Conservation (phyloP, 30 jellyfish, hydroid and myxozoan genomes). For the Catostylus mosaicus region DNA sequence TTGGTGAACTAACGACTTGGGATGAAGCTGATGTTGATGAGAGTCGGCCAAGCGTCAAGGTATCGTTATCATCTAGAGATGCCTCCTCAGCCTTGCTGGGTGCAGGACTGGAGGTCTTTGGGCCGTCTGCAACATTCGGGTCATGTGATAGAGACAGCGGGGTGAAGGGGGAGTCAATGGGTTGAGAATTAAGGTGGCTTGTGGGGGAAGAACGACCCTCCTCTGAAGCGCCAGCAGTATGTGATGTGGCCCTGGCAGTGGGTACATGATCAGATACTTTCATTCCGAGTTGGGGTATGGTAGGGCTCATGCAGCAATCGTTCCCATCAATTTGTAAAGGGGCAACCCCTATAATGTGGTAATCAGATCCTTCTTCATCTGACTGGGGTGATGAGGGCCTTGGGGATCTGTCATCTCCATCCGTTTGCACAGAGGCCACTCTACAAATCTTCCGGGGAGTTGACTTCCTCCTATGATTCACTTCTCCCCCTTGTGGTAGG, state of each 20-base stretch:
- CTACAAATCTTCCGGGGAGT: neutral
- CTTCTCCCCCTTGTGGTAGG: neutral
- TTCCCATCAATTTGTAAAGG: neutral
- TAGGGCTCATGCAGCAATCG: neutral
- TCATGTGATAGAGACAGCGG: neutral
- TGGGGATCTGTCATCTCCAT: neutral
- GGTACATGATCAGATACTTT: neutral
- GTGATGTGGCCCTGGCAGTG: neutral
- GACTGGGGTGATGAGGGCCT: neutral
- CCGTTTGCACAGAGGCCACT: conserved; percentile 6
- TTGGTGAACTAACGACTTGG: too few relatives aligned
- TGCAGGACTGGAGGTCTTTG: neutral
- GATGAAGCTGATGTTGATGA: neutral
- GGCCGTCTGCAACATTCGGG: neutral
- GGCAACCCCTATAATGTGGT: neutral
- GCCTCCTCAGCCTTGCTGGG: neutral
- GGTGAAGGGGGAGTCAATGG: neutral
- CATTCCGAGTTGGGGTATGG: neutral
- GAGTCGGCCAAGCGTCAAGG: neutral
- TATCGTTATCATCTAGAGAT: neutral
- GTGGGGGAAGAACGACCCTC: neutral
- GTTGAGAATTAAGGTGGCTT: neutral
- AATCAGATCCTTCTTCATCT: neutral
- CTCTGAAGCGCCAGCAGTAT: neutral
- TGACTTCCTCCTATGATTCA: neutral